phyloP scores from a whole-genome alignment of 2,797 vertebrate species.

The Sciurus carolinensis region DNA sequence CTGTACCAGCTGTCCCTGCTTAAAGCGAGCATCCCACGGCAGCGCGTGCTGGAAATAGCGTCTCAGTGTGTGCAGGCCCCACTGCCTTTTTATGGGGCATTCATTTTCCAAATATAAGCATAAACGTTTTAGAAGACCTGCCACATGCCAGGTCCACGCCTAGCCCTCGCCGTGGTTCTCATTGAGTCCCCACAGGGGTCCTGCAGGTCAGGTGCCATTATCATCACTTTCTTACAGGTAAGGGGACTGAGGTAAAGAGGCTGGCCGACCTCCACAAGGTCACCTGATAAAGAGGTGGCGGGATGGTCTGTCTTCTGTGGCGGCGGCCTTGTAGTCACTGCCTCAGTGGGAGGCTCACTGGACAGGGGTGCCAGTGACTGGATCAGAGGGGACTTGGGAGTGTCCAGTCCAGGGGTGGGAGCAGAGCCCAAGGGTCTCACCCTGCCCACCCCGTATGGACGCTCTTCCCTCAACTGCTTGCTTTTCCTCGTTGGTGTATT shows the following conservation, averaged over 20 bases:
- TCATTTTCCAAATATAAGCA: rapidly evolving
- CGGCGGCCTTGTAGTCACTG: rapidly evolving
- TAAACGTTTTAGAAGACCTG: not conserved
- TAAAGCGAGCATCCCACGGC: not conserved
- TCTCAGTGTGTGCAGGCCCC: rapidly evolving
- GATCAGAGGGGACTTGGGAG: rapidly evolving
- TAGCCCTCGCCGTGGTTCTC: rapidly evolving
- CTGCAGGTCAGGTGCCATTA: not conserved
- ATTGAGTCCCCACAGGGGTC: rapidly evolving
- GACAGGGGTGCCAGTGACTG: not conserved
- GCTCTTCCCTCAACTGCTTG: no score
- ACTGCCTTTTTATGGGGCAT: rapidly evolving
- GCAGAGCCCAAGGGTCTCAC: not conserved
- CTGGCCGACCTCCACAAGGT: not conserved
- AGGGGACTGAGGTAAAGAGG: not conserved
- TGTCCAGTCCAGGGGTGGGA: not conserved
- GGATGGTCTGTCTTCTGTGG: rapidly evolving
- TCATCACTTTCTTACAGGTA: not conserved
- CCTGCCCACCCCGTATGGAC: not conserved
- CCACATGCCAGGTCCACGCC: rapidly evolving
- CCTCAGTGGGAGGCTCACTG: not conserved
- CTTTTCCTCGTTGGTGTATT: not conserved
- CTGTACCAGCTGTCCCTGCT: not conserved
- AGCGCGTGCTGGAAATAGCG: rapidly evolving
- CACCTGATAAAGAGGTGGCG: rapidly evolving